phyloP scores from a whole-genome alignment of 2,113 vertebrate species.

The Neotoma lepida region DNA sequence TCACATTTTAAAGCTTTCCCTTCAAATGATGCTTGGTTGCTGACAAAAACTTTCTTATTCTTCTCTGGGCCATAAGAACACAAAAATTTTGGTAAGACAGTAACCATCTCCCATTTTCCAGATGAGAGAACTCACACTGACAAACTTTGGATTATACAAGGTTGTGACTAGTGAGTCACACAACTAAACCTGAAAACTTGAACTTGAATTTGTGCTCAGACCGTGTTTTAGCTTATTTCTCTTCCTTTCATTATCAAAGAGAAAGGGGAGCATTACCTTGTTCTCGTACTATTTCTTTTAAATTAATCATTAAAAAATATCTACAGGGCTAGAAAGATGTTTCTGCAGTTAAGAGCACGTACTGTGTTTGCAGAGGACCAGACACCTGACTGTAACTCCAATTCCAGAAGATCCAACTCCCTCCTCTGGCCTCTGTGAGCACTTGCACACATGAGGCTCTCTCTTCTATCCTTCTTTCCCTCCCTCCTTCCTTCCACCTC shows the following conservation, averaged over 20 bases:
- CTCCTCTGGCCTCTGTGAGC: not conserved
- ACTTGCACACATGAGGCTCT: no score
- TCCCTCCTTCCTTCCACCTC: not conserved
- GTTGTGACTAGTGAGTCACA: slow-evolving; percentile 29
- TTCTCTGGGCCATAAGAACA: slow-evolving; percentile 23
- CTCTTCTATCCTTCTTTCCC: not conserved
- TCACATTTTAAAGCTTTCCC: slow-evolving; percentile 4
- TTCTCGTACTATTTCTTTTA: slow-evolving; percentile 1
- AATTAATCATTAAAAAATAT: not conserved
- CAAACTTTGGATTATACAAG: slow-evolving; percentile 21
- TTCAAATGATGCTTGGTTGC: slow-evolving; percentile 24
- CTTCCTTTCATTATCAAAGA: slow-evolving; percentile 41
- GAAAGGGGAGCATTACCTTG: not conserved
- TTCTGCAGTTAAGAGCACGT: not conserved
- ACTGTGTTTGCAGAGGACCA: not conserved
- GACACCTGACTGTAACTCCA: not conserved
- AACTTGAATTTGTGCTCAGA: not conserved
- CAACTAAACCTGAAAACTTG: slow-evolving; percentile 20
- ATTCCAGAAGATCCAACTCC: not conserved
- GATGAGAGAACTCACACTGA: slow-evolving; percentile 25
- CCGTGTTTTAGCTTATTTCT: slow-evolving; percentile 44
- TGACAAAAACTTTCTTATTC: slow-evolving; percentile 20
- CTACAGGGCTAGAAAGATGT: not conserved
- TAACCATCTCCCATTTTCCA: not conserved
- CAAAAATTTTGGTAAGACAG: slow-evolving; percentile 16